Evolutionary conservation across 1,140 invertebrate genomes (phyloP), one percentile per base, ranked within the genome.

Genomic region (Anastrepha obliqua): DNA sequence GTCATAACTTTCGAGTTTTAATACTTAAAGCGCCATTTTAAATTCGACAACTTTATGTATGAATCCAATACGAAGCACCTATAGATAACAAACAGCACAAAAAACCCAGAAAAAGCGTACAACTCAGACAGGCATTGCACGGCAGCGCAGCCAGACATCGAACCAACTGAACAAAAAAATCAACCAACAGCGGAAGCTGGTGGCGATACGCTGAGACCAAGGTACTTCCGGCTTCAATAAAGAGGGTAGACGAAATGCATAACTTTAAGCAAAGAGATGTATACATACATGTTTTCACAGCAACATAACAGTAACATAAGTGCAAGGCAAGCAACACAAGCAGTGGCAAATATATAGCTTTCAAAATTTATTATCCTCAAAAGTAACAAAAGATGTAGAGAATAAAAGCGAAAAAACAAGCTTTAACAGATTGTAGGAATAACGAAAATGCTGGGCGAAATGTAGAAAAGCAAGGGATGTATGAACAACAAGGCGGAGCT

Each of bases 331-430:
- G 47, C 74, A 78, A 55, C 70, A 81, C n/a, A 58, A 17, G 17
- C 70, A 51, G 44, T 44, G 47, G n/a, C 17, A 58, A 81, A 55
- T 55, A 81, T 81, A 81, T 81, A 29, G 44, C 74, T 81, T 81
- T 55, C 74, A 47, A 81, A 81, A 81, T 81, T 81, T 81, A 81
- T 81, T 81, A 81, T 81, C 74, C 47, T 29, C 8, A 81, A 81
- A 81, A 55, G 74, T 81, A 81, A 58, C n/a, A 15, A 55, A 81
- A 81, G 47, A 81, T 81, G 44, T 20, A 81, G 47, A n/a, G 74
- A 4, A 55, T 11, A 9, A 62, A 8, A 62, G 60, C n/a, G 11
- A 15, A 74, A 17, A 44, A 4, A 74, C 6, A 74, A 81, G 13
- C 44, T 74, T 17, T 47, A 74, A 65, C 6, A 65, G 55, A 58